Base-by-base conservation (phyloP, 37 sponge, comb jelly and placozoan genomes). In the Hormiphora californensis region DNA sequence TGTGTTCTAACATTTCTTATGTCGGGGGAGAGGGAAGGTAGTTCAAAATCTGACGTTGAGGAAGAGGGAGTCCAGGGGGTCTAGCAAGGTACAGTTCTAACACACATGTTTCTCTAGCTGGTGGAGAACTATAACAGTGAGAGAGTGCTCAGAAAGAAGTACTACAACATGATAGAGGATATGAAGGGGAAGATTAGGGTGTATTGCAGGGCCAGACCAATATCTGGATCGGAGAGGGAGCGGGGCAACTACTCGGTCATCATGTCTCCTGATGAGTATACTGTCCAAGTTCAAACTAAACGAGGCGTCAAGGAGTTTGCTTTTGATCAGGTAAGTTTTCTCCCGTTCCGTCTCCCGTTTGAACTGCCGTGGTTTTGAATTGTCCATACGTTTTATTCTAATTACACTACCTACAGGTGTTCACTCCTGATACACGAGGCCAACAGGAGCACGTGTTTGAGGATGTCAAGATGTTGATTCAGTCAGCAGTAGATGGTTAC, bases 401-500 rank as follows among this genome's bases (percentile, higher is more conserved):
- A n/a, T n/a, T n/a, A n/a, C n/a, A n/a, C 19, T 27, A n/a, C 19
- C 27, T 19, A 17, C 81, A 73, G 81, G 81, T 73, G 12, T 73
- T 73, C 81, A 73, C 81, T 1, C 81, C 81, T n/a, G 81, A 73
- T 46, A 73, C 81, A 17, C 81, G 81, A 0, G 81, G 81, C 9
- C 17, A 33, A 32, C 81, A 73, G 38, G 81, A 73, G 23, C 41
- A 73, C 81, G 81, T 73, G 81, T 73, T 73, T 73, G 81, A 73
- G 44, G 81, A 73, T 40, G 81, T 73, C 36, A 73, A 73, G 81
- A 73, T 73, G 81, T 54, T 90, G 23, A 51, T 90, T 33, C 90
- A 90, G 63, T 90, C 90, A 11, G 91, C 91, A 5, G 87, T 91
- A 17, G 91, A 91, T 54, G 91, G 91, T 7, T 91, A 91, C 49